These are phyloP conservation scores for Plecotus auritus DNA, from an alignment of 2,113 vertebrate genomes.

Conservation along the genomic window DNA sequence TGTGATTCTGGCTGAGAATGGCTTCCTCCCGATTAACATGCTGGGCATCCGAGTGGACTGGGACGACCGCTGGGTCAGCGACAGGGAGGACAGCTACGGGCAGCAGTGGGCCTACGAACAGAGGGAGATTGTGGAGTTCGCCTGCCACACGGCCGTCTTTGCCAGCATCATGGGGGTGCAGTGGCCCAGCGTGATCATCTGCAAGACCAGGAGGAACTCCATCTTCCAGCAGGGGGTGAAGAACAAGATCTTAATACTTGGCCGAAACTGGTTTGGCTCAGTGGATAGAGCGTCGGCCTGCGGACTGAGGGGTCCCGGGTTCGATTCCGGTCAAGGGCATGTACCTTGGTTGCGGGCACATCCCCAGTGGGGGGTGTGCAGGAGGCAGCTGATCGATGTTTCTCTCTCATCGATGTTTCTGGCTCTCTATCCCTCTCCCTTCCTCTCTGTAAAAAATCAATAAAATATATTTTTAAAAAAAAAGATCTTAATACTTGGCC, in stretches of 20 bases:
- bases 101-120: slow-evolving; percentile 90
- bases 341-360: no score
- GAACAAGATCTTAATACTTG: slow-evolving; percentile 88
- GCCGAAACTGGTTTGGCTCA: no score
- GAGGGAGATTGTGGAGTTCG: slow-evolving; percentile 91
- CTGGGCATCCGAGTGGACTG: slow-evolving; percentile 84
- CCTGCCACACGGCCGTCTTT: slow-evolving; percentile 90
- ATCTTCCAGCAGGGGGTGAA: slow-evolving; percentile 93
- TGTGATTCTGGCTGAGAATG: slow-evolving; percentile 75
- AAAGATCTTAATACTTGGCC: slow-evolving; percentile 88
- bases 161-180: slow-evolving; percentile 90
- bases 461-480: no score
- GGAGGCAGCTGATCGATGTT: no score
- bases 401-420: no score
- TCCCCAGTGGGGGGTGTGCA: no score
- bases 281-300: no score
- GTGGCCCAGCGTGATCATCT: slow-evolving; percentile 90
- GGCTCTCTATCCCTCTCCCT: no score
- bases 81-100: slow-evolving; percentile 88
- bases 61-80: slow-evolving; percentile 86
- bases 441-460: no score
- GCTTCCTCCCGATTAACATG: slow-evolving; percentile 79
- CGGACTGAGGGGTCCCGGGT: no score
- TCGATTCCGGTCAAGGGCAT: no score
- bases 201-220: slow-evolving; percentile 89